Percentiles rank a stretch among this genome's conserved stretches.
Evolutionary conservation across 2,888 invertebrate species (phyloP).

Genomic region (Bibio marci): DNA sequence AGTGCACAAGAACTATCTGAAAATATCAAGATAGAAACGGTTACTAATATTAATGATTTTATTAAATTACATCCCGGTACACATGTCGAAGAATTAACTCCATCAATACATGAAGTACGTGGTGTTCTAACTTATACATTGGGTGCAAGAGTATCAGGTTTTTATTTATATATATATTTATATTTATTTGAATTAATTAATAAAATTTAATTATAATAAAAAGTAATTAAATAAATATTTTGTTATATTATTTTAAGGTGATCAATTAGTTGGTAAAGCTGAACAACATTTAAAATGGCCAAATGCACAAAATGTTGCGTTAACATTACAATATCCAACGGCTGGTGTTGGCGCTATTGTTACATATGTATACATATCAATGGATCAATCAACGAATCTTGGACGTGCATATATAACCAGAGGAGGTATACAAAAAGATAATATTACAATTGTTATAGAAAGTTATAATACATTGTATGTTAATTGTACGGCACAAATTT

Average conservation of each 20-base stretch:
- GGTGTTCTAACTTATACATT: neutral
- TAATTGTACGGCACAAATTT: conserved; percentile 8
- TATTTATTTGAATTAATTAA: no score
- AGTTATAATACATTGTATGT: conserved; percentile 7
- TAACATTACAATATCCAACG: conserved; percentile 10
- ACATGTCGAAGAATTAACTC: no score
- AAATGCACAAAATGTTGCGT: conserved; percentile 8
- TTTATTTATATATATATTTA: no score
- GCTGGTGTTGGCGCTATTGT: conserved; percentile 8
- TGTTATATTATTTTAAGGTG: conserved; percentile 2
- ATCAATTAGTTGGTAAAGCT: conserved; percentile 8
- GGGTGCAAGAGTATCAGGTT: neutral
- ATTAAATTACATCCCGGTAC: no score
- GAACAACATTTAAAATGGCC: conserved; percentile 9
- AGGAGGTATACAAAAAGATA: conserved; percentile 9
- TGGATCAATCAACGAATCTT: conserved; percentile 8
- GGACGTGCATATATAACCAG: conserved; percentile 9
- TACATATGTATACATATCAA: conserved; percentile 8
- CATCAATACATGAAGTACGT: neutral
- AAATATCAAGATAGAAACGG: no score
- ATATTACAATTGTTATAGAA: conserved; percentile 9
- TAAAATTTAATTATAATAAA: no score
- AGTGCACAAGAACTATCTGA: no score
- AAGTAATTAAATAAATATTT: no score
- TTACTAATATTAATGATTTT: no score